These are phyloP conservation scores for Melanogrammus aeglefinus DNA, from an alignment of 2,797 vertebrate species.

Conservation along the genomic window DNA sequence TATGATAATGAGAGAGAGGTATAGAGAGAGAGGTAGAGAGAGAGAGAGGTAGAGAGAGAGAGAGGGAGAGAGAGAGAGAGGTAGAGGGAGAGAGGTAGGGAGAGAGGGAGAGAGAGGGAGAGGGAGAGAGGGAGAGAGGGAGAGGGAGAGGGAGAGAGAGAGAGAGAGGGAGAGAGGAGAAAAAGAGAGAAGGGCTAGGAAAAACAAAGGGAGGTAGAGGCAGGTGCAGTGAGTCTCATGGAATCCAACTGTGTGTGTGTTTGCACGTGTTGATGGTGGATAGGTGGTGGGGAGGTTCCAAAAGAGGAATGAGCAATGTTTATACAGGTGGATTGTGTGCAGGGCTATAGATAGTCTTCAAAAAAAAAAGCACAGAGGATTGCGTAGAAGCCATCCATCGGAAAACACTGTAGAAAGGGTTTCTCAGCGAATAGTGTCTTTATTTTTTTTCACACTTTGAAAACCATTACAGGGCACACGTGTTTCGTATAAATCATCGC, in stretches of 20 bases:
- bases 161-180: conserved; percentile 32
- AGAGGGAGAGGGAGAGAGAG: conserved; percentile 35
- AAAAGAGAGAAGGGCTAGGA: too few relatives aligned
- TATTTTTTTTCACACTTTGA: neutral
- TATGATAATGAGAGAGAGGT: conserved; percentile 63
- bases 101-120: too few relatives aligned
- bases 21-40: neutral
- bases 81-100: too few relatives aligned
- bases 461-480: neutral
- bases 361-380: conserved; percentile 43
- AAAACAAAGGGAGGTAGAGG: conserved; percentile 14
- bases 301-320: conserved; percentile 37
- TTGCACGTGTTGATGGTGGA: neutral
- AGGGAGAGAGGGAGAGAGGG: conserved; percentile 46
- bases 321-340: conserved; percentile 38
- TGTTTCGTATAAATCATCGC: neutral
- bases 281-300: conserved; percentile 3
- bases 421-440: neutral
- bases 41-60: neutral
- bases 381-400: neutral
- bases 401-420: neutral
- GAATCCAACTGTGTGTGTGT: neutral
- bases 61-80: conserved; percentile 4
- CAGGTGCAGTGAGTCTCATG: neutral
- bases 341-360: conserved; percentile 47